Base-by-base conservation (phyloP, 1,140 invertebrate species). In the Brachionus manjavacas region DNA sequence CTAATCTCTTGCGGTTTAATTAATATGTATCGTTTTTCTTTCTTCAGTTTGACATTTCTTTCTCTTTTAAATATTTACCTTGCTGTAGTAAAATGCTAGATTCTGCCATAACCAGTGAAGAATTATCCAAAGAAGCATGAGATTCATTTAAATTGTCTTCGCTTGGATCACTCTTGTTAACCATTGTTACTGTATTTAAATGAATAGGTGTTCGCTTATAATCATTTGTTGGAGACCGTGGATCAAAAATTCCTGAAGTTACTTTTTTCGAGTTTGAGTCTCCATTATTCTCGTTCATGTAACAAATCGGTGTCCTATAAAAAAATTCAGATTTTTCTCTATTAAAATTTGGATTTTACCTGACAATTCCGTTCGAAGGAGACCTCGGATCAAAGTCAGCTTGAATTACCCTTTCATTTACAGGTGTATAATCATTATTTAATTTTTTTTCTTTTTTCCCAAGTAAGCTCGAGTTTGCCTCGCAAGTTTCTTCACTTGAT, bases 171-270 rank as follows among this genome's bases (percentile, higher is more conserved):
- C 20, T 46, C 39, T 76, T 76, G 8, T 25, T 20, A 9, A 16
- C 28, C 68, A 72, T n/a, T 20, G 35, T 72, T 8, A 72, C 31
- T 39, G 68, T 72, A 39, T 39, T 76, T 23, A 76, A 20, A 23
- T 76, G 72, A 23, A 76, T 76, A 4, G 72, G 72, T 23, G 72
- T 76, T 23, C 72, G 72, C 7, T 76, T 76, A 28, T 76, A 76
- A 3, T 76, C 72, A 49, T 46, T 25, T 20, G 72, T 76, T 46
- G 72, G 72, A 14, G 72, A 76, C 12, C 72, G 43, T 46, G 72
- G 72, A 76, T 76, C 72, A 23, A 49, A 28, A 6, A n/a, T 49
- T 49, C 41, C 41, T 3, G 9, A 39, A 4, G 20, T 12, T 14
- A 46, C n/a, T 25, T 76, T 76, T 49, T 76, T 76, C n/a, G 41